A percentile compares a stretch with the other conserved stretches of the same genome.
phyloP scores from a whole-genome alignment of 2,888 invertebrate species.

The Andrena trimmerana region DNA sequence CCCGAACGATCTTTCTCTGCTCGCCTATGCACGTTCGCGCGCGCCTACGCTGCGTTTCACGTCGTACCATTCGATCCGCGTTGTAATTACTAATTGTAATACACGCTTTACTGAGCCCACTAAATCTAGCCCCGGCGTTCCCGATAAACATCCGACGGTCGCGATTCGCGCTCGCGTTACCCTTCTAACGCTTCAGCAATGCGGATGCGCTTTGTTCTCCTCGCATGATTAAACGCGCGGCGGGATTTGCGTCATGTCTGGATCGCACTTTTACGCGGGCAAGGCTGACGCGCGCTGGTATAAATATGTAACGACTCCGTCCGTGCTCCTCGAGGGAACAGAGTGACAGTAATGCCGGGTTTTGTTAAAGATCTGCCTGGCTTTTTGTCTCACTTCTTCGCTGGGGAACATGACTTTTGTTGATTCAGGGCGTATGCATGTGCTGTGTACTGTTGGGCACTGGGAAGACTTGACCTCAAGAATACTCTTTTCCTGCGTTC shows the following conservation, averaged over 20 bases:
- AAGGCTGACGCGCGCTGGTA: constrained; percentile 10
- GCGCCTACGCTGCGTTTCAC: constrained; percentile 69
- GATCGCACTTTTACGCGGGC: constrained; percentile 7
- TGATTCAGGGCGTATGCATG: too few relatives aligned
- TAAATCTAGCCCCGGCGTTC: constrained; percentile 53
- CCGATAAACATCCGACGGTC: constrained; percentile 40
- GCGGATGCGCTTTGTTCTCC: constrained; percentile 41
- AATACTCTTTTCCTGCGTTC: too few relatives aligned
- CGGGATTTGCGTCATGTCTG: constrained; percentile 21
- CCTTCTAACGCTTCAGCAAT: constrained; percentile 41
- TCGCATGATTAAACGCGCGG: constrained; percentile 40
- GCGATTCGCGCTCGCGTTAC: constrained; percentile 32
- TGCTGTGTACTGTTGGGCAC: too few relatives aligned
- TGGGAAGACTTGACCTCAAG: too few relatives aligned
- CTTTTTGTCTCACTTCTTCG: too few relatives aligned
- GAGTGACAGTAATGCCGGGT: too few relatives aligned
- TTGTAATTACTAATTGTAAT: constrained; percentile 76
- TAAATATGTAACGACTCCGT: constrained; percentile 16
- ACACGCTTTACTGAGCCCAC: constrained; percentile 55
- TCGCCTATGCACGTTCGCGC: constrained; percentile 27
- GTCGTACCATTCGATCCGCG: constrained; percentile 64
- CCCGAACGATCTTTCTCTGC: constrained; percentile 43
- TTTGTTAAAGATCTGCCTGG: too few relatives aligned
- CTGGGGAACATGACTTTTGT: too few relatives aligned
- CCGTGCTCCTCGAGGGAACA: not conserved